A percentile compares a stretch with the other conserved stretches of the same genome.
phyloP scores from a whole-genome alignment of 2,113 vertebrate species.

The Bufo gargarizans region DNA sequence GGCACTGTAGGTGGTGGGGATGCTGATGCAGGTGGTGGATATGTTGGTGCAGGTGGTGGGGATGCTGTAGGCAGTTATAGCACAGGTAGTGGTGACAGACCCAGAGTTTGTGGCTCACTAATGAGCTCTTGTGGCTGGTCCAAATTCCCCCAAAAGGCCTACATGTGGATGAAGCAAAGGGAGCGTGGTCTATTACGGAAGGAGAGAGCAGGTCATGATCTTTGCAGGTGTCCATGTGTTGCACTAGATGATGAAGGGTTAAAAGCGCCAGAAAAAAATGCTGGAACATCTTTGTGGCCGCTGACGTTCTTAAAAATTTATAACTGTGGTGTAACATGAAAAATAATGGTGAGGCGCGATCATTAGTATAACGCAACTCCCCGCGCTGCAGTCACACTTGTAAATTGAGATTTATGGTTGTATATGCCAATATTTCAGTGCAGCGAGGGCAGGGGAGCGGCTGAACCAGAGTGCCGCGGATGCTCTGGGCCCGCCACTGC shows the following conservation, averaged over 20 bases:
- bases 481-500: constrained; percentile 67
- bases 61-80: background rate
- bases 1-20: too few species aligned
- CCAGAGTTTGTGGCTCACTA: background rate
- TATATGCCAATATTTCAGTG: constrained; percentile 74
- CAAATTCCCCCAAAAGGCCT: background rate
- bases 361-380: constrained; percentile 80
- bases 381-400: constrained; percentile 75
- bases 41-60: too few species aligned
- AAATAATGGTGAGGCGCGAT: constrained; percentile 81
- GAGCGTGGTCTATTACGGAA: background rate
- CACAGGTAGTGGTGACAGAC: too few species aligned
- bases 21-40: too few species aligned
- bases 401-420: constrained; percentile 85
- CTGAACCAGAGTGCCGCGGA: constrained; percentile 66
- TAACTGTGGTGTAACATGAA: constrained; percentile 83
- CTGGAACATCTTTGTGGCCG: constrained; percentile 58
- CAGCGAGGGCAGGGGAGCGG: constrained; percentile 66
- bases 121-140: background rate
- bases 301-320: constrained; percentile 85
- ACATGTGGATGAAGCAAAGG: background rate
- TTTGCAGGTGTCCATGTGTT: background rate
- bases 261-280: background rate
- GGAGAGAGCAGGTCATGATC: background rate
- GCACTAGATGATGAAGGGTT: background rate